Evolutionary conservation across 1,140 invertebrate genomes (phyloP), one percentile per base, ranked within the genome.

Genomic region (Lasioglossum baleicum): DNA sequence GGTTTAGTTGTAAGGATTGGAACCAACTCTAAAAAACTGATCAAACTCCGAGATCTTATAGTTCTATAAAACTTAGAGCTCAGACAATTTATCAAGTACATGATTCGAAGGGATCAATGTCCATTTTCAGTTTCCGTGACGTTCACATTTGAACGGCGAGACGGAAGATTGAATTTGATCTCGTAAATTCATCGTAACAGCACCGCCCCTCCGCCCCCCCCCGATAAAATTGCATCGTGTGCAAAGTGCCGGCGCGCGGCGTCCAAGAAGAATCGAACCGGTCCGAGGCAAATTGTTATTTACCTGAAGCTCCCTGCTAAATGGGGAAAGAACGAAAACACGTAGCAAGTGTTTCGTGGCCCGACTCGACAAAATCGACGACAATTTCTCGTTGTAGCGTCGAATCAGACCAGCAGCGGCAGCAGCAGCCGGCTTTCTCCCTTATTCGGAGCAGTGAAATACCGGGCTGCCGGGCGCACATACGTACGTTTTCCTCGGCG

Each of bases 391-490:
- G 13, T 35, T 1, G 56, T 20, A 48, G 7, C 17, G 10, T 40
- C 42, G 66, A 35, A 68, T 42, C 40, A 22, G 42, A 51, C 65
- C 65, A 17, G 51, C 44, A 48, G 13, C 26, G 1, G 26, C 61
- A 48, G 13, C 26, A 26, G 26, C 61, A 10, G 26, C 22, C 40
- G 20, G 17, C 26, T 6, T 44, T 71, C 69, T 26, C 44, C 22
- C 53, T 77, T 75, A 72, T 58, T 63, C 44, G 26, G 44, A 31
- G 26, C 60, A 22, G n/a, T 42, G 44, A 77, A 77, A 80, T 76
- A 74, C 67, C 22, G 48, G 65, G 69, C 44, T 44, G 76, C 56
- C 68, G 42, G 42, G 40, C 58, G 51, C 13, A 60, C 72, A 48
- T 83, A 53, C 60, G 51, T 56, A 51, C 11, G 44, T 22, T 20